Conservation (phyloP, 2,113 vertebrate genomes). For the Centropus bengalensis region DNA sequence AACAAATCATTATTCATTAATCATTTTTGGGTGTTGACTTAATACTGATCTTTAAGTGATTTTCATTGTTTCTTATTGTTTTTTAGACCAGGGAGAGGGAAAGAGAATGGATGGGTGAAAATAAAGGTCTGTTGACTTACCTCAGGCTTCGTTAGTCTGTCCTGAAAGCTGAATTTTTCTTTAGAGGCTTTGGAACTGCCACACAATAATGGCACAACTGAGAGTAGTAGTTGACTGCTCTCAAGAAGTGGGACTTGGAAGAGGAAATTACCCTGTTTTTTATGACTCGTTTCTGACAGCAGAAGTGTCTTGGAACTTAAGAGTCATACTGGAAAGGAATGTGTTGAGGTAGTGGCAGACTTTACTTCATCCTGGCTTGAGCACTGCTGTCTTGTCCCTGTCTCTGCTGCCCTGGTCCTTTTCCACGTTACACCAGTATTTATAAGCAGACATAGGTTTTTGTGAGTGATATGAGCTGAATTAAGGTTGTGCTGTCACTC, state of each 20-base stretch:
- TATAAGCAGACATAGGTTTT: not conserved
- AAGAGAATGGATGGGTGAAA: not conserved
- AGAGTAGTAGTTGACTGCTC: not conserved
- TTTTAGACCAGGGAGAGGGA: not conserved
- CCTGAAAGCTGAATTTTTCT: not conserved
- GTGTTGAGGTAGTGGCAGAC: not conserved
- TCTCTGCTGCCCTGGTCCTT: not conserved
- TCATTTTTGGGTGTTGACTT: not conserved
- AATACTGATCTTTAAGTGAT: not conserved
- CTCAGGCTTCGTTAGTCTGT: not conserved
- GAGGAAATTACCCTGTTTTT: slow-evolving; percentile 5
- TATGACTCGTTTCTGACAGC: not conserved
- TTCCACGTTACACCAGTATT: not conserved
- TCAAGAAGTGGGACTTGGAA: slow-evolving; percentile 7
- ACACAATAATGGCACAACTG: not conserved
- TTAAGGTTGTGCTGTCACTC: not conserved
- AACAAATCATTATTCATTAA: not conserved
- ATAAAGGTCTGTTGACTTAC: not conserved
- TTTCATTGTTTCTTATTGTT: not conserved
- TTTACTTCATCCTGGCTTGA: slow-evolving; percentile 19
- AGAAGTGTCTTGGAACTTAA: slow-evolving; percentile 3
- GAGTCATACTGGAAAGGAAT: not conserved
- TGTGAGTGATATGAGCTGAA: not conserved
- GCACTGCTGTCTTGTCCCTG: not conserved
- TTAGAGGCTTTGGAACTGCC: not conserved